Evolutionary conservation across 2,113 vertebrate genomes (phyloP).

Genomic region (Cinclus mexicanus): DNA sequence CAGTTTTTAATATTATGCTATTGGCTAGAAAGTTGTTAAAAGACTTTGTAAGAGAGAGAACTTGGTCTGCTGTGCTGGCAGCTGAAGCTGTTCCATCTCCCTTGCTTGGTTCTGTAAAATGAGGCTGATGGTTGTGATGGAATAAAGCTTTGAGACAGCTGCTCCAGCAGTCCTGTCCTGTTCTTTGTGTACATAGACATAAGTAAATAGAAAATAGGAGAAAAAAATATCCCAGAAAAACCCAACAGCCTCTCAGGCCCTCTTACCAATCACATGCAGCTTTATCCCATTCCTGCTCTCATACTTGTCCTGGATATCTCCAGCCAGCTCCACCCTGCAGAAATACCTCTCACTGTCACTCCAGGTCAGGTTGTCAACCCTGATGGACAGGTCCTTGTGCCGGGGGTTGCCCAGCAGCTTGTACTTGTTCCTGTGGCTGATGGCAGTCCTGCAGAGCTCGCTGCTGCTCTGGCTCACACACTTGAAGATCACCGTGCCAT

Average conservation of each 20-base stretch:
- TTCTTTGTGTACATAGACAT: too few species aligned
- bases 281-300: slow-evolving; percentile 88
- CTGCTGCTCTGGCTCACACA: slow-evolving; percentile 78
- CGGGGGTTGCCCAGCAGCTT: slow-evolving; percentile 88
- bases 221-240: too few species aligned
- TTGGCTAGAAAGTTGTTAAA: too few species aligned
- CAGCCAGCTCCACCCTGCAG: slow-evolving; percentile 87
- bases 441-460: slow-evolving; percentile 78
- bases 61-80: too few species aligned
- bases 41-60: too few species aligned
- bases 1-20: too few species aligned
- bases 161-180: too few species aligned
- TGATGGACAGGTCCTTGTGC: slow-evolving; percentile 90
- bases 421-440: slow-evolving; percentile 86
- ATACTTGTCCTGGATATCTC: slow-evolving; percentile 80
- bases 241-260: fast-evolving
- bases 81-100: too few species aligned
- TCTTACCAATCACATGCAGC: slow-evolving; percentile 85
- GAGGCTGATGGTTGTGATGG: too few species aligned
- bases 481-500: slow-evolving; percentile 79
- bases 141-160: too few species aligned
- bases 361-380: slow-evolving; percentile 82
- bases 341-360: slow-evolving; percentile 87
- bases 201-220: too few species aligned
- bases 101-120: too few species aligned